Evolutionary conservation across 2,888 invertebrate genomes (phyloP).

Genomic region (Baronia brevicornis): DNA sequence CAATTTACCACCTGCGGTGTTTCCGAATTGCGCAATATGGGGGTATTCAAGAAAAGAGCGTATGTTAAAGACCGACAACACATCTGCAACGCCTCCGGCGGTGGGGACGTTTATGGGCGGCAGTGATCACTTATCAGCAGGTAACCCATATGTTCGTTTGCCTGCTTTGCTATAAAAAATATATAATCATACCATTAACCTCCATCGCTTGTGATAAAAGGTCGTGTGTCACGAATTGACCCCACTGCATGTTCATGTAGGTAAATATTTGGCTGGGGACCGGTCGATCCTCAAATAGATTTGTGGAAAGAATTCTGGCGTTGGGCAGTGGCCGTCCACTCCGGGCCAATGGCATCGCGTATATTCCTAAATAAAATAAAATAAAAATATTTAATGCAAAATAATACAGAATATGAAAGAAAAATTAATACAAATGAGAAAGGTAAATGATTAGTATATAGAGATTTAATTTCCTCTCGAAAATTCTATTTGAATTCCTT

Average conservation of each 20-base stretch:
- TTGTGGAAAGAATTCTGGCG: slow-evolving; percentile 78
- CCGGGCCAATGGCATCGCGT: slow-evolving; percentile 68
- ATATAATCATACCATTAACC: slow-evolving; percentile 48
- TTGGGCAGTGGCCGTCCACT: slow-evolving; percentile 77
- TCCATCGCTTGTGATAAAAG: slow-evolving; percentile 79
- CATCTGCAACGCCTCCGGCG: too few species aligned
- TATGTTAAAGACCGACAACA: too few species aligned
- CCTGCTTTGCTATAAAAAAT: neutral
- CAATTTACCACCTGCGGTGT: too few species aligned
- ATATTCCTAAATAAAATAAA: slow-evolving; percentile 39
- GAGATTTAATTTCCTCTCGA: too few species aligned
- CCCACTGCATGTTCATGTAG: slow-evolving; percentile 82
- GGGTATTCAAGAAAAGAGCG: too few species aligned
- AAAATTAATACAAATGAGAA: slow-evolving; percentile 1
- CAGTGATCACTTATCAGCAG: too few species aligned
- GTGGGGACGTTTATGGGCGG: too few species aligned
- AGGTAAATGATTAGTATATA: neutral
- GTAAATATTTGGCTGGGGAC: slow-evolving; percentile 70
- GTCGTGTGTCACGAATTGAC: slow-evolving; percentile 83
- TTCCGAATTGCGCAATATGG: too few species aligned
- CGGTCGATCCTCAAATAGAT: slow-evolving; percentile 71
- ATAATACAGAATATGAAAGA: neutral
- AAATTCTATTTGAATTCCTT: too few species aligned
- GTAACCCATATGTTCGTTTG: too few species aligned
- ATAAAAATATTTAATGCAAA: neutral